Conservation (phyloP, 1,140 invertebrate species). For the Theocolax elegans region DNA sequence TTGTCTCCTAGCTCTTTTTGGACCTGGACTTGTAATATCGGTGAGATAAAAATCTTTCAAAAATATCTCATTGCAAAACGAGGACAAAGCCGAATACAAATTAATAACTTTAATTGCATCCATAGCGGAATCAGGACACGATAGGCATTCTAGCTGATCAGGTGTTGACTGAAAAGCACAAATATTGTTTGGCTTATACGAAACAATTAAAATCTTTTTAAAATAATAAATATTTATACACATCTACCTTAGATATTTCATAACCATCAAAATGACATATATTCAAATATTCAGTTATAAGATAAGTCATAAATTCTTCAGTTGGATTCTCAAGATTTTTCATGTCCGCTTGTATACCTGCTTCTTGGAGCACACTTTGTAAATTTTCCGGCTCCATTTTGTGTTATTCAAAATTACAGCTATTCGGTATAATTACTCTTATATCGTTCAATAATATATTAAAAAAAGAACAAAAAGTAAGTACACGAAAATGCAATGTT, state of each 20-base stretch:
- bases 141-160: slow-evolving; percentile 45
- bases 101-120: slow-evolving; percentile 50
- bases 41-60: slow-evolving; percentile 51
- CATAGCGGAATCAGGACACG: slow-evolving; percentile 40
- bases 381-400: slow-evolving; percentile 46
- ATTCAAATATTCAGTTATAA: slow-evolving; percentile 49
- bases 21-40: slow-evolving; percentile 53
- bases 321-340: slow-evolving; percentile 52
- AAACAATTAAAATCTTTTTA: too few relatives aligned
- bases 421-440: too few relatives aligned
- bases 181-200: too few relatives aligned
- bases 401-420: too few relatives aligned
- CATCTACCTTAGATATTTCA: slow-evolving; percentile 41
- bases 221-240: too few relatives aligned
- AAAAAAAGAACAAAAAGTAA: too few relatives aligned
- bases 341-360: slow-evolving; percentile 47
- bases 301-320: slow-evolving; percentile 48
- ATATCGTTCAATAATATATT: too few relatives aligned
- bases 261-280: slow-evolving; percentile 45
- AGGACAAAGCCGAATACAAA: slow-evolving; percentile 44
- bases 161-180: slow-evolving; percentile 47
- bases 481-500: too few relatives aligned
- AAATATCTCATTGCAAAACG: slow-evolving; percentile 52
- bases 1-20: slow-evolving; percentile 48
- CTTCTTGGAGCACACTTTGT: slow-evolving; percentile 44